Evolutionary conservation across 2,113 vertebrate species (phyloP), one percentile per base, ranked within the genome.

Genomic region (Amphilophus citrinellus): DNA sequence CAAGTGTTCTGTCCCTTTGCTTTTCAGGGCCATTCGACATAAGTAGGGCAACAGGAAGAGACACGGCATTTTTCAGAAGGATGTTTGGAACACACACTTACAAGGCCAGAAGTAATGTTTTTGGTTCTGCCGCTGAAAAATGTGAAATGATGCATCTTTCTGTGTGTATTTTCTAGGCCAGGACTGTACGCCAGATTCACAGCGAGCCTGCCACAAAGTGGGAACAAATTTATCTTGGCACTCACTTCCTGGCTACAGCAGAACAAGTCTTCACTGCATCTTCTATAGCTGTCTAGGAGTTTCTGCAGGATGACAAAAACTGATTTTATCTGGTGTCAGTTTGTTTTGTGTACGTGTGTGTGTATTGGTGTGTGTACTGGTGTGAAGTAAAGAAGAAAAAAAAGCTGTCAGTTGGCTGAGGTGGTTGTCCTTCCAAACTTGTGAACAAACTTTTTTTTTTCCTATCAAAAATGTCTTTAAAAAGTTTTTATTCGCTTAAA

Each of bases 161-260:
- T 58, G 83, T 82, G 80, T 83, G 80, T 81, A 62, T 87, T 90
- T 90, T 88, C 79, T 76, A 50, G 88, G 85, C 86, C 77, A 88
- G 58, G 60, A 84, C 78, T 60, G 61, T 35, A 80, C 58, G 66
- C 81, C 88, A 90, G 77, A 93, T 79, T 76, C 86, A 84, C 88
- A 86, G 86, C 60, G 39, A 77, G 83, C 61, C 35, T 58, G 17
- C 32, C 79, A 63, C 10, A 56, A 75, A 87, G 30, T 47, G 81
- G 83, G 80, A 89, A 84, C 84, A 88, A 79, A 91, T 93, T 80
- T 76, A 91, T 92, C 88, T 92, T 91, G 87, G 88, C 89, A 88
- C 76, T 79, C 76, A 7, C 78, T 76, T 84, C 47, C 82, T 24
- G 61, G 62, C 76, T 85, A 68, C 85, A 89, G 82, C 85, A 80